These are phyloP conservation scores for Andrena haemorrhoa DNA, from an alignment of 2,888 invertebrate species.

Conservation along the genomic window DNA sequence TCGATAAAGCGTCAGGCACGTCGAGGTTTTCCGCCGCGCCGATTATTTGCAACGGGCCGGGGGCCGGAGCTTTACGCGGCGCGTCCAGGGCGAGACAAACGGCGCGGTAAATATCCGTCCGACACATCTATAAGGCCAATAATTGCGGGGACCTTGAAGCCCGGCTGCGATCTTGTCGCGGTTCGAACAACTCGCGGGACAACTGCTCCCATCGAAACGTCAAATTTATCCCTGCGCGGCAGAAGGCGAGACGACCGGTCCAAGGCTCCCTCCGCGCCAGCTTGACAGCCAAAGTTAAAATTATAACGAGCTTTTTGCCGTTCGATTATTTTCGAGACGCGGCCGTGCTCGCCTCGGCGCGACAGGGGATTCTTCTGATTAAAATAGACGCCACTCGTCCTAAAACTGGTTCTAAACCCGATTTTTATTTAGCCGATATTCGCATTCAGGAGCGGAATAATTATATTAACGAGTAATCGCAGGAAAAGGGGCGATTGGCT, in stretches of 20 bases:
- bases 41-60: conserved; percentile 28
- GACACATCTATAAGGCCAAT: conserved; percentile 67
- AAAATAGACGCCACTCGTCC: too few relatives aligned
- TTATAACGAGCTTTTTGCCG: conserved; percentile 33
- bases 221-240: conserved; percentile 54
- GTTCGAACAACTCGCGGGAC: conserved; percentile 58
- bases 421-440: too few relatives aligned
- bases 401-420: too few relatives aligned
- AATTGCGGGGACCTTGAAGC: conserved; percentile 67
- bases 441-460: neutral
- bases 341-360: neutral
- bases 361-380: neutral
- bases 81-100: conserved; percentile 54
- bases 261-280: conserved; percentile 1
- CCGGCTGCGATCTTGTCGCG: conserved; percentile 51
- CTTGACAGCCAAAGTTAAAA: conserved; percentile 34
- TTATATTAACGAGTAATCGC: conserved; percentile 42
- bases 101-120: conserved; percentile 65
- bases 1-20: conserved; percentile 36
- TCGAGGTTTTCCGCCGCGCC: conserved; percentile 12
- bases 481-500: conserved; percentile 43
- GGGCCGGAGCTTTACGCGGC: conserved; percentile 21
- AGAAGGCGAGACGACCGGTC: conserved; percentile 36
- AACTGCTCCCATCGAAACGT: conserved; percentile 57
- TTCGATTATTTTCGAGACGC: conserved; percentile 10